Conservation (phyloP, 2,113 vertebrate genomes). For the Paracanthobrama guichenoti region DNA sequence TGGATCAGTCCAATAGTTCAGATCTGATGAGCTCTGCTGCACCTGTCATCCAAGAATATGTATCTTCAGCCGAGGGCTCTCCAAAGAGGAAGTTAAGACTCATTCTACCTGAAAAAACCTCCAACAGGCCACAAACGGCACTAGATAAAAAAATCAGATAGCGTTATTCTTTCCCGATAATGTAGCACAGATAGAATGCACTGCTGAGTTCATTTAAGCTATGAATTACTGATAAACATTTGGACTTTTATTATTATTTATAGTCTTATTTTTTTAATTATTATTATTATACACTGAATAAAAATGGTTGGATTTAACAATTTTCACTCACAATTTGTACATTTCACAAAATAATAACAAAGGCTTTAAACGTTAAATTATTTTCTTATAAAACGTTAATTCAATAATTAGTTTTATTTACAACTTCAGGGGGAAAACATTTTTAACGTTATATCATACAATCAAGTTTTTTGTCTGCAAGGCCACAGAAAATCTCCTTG, state of each 20-base stretch:
- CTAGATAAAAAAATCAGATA: constrained; percentile 76
- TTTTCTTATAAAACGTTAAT: neutral
- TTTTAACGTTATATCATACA: neutral
- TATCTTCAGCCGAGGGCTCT: constrained; percentile 65
- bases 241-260: neutral
- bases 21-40: constrained; percentile 1
- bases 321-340: neutral
- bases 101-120: constrained; percentile 71
- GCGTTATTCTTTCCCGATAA: neutral
- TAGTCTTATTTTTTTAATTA: neutral
- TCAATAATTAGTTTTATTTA: neutral
- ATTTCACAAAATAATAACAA: neutral
- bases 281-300: neutral
- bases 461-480: neutral
- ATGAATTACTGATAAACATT: neutral
- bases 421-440: neutral
- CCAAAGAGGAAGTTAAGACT: constrained; percentile 72
- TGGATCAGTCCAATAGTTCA: constrained; percentile 52
- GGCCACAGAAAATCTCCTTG: neutral
- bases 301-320: neutral
- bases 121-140: constrained; percentile 61
- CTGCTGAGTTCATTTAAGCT: neutral
- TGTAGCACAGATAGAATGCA: neutral
- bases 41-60: constrained; percentile 63
- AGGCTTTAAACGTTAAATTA: neutral